phyloP scores from a whole-genome alignment of 2,888 invertebrate species.

The Serrognathus titanus region DNA sequence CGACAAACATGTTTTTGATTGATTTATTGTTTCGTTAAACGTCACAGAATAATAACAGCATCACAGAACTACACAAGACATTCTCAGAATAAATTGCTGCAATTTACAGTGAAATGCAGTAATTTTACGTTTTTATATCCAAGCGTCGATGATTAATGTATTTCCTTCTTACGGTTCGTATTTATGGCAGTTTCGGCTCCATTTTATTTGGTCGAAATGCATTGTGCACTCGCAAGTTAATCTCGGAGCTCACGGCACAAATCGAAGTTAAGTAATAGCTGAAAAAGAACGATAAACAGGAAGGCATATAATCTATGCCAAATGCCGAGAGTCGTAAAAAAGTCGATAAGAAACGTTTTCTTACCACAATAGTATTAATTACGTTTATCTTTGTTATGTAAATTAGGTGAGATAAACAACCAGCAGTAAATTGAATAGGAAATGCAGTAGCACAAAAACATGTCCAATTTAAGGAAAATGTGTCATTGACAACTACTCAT shows the following conservation, averaged over 20 bases:
- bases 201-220: constrained; percentile 2
- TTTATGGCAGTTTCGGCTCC: constrained; percentile 4
- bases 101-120: constrained; percentile 16
- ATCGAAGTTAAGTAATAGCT: no score
- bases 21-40: constrained; percentile 17
- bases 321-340: no score
- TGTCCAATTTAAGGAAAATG: no score
- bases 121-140: constrained; percentile 16
- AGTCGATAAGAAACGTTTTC: no score
- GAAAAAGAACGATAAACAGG: no score
- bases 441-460: no score
- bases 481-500: no score
- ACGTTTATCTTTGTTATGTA: no score
- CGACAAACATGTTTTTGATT: background rate
- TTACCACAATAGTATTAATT: no score
- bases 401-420: no score
- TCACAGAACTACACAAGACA: constrained; percentile 14
- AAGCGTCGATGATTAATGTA: constrained; percentile 7
- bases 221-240: constrained; percentile 1
- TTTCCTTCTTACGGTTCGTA: constrained; percentile 13
- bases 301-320: no score
- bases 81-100: constrained; percentile 12
- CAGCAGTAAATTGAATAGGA: no score
- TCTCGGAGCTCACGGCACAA: background rate
- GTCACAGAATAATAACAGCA: constrained; percentile 7